Percentiles rank a stretch among this genome's conserved stretches.
phyloP scores from a whole-genome alignment of 2,888 invertebrate species.

The Athalia circularis region DNA sequence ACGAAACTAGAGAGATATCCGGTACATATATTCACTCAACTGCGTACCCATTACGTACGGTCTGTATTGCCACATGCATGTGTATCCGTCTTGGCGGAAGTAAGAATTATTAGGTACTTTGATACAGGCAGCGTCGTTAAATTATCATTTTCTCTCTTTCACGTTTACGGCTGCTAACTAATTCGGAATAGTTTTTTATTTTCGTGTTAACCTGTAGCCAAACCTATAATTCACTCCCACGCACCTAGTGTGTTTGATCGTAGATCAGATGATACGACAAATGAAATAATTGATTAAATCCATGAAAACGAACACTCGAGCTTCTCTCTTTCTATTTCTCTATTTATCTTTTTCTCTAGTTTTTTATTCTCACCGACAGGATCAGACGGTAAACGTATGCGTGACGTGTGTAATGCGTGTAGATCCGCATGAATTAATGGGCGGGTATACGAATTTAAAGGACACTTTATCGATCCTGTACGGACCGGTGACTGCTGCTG shows the following conservation, averaged over 20 bases:
- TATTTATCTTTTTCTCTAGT: no score
- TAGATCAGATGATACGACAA: neutral
- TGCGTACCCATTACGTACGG: neutral
- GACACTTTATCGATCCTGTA: neutral
- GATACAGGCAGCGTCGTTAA: neutral
- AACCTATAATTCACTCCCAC: no score
- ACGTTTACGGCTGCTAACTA: neutral
- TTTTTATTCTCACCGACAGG: no score
- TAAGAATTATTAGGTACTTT: conserved; percentile 2
- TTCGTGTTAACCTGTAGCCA: no score
- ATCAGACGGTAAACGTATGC: no score
- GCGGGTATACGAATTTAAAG: neutral
- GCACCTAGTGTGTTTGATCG: neutral
- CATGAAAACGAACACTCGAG: no score
- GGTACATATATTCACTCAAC: neutral
- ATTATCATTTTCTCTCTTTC: neutral
- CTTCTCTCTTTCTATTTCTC: no score
- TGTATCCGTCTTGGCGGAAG: conserved; percentile 9
- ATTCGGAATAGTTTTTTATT: neutral
- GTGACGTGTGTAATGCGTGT: no score
- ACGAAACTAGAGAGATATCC: conserved; percentile 17
- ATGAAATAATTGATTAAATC: neutral
- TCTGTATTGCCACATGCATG: neutral
- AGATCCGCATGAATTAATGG: neutral
- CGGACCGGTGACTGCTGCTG: conserved; percentile 18